These are phyloP conservation scores for Chloromyia formosa DNA, from an alignment of 2,888 invertebrate species.

Conservation along the genomic window DNA sequence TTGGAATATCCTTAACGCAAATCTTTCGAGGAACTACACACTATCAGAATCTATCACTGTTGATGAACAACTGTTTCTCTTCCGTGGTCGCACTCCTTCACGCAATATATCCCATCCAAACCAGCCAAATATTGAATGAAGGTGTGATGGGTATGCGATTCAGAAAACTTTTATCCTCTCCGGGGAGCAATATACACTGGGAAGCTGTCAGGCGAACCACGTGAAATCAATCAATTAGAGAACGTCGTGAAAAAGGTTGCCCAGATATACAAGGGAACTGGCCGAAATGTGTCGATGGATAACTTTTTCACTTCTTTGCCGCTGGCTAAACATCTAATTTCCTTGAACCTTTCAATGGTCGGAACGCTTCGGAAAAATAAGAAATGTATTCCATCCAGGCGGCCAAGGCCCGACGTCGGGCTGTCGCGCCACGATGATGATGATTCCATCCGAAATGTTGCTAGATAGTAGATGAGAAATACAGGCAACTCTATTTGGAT, in stretches of 20 bases:
- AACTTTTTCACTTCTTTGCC: slow-evolving; percentile 37
- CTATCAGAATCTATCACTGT: slow-evolving; percentile 49
- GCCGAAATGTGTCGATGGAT: slow-evolving; percentile 27
- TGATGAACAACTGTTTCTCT: slow-evolving; percentile 12
- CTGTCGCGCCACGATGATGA: no score
- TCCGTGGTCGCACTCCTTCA: slow-evolving; percentile 52
- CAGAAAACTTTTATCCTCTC: slow-evolving; percentile 53
- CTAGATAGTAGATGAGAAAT: no score
- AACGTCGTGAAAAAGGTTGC: slow-evolving; percentile 30
- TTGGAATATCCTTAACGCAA: slow-evolving; percentile 55
- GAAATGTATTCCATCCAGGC: no score
- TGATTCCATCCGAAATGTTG: no score
- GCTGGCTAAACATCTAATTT: slow-evolving; percentile 12
- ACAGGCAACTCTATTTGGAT: no score
- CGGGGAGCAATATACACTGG: slow-evolving; percentile 52
- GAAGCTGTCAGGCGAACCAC: slow-evolving; percentile 3
- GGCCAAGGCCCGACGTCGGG: no score
- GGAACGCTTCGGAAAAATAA: background rate
- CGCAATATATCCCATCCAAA: slow-evolving; percentile 54
- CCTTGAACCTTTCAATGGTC: background rate
- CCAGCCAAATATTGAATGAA: slow-evolving; percentile 55
- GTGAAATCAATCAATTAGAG: slow-evolving; percentile 41
- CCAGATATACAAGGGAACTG: slow-evolving; percentile 10
- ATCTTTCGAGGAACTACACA: slow-evolving; percentile 53
- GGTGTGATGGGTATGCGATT: slow-evolving; percentile 55